Evolutionary conservation across 2,888 invertebrate genomes (phyloP), one percentile per base, ranked within the genome.

Genomic region (Gortyna flavago): DNA sequence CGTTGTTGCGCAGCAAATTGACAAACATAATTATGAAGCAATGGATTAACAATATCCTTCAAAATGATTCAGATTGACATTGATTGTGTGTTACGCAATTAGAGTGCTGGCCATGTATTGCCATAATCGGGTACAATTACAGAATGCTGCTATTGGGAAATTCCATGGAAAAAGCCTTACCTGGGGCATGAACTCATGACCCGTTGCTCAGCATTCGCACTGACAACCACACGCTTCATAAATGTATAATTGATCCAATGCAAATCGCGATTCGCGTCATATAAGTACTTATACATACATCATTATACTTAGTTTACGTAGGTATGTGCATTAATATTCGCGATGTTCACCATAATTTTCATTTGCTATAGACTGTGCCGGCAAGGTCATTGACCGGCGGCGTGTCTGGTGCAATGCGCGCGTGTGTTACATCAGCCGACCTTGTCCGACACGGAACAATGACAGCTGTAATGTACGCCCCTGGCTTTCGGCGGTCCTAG

Each of bases 381-480:
- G 89, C 96, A 96, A 96, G 96, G 96, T 95, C 92, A 72, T 93
- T 96, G 96, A 96, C 96, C 96, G 94, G 79, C 87, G 89, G 79
- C 87, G 89, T 80, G 90, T 88, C 93, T 95, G 91, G 89, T 93
- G 96, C 93, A 96, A 96, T 82, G 79, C 79, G 86, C 91, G 89
- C 89, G 84, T 82, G 84, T 87, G 86, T 96, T 96, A 95, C 96
- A 95, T 96, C 96, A 96, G 95, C 94, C 91, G 90, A 89, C 95
- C 96, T 95, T 95, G 94, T 86, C 89, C 90, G 94, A 94, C 92
- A 92, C 96, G 95, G 95, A 95, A 96, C 95, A 95, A 94, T 95
- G 93, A 90, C 88, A 87, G 85, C 72, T 87, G 88, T 88, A 88
- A 86, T 89, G 81, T 81, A 83, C 79, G 85, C 77, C 79, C 65